Conservation (phyloP, 1,140 invertebrate species). For the Galleria mellonella region DNA sequence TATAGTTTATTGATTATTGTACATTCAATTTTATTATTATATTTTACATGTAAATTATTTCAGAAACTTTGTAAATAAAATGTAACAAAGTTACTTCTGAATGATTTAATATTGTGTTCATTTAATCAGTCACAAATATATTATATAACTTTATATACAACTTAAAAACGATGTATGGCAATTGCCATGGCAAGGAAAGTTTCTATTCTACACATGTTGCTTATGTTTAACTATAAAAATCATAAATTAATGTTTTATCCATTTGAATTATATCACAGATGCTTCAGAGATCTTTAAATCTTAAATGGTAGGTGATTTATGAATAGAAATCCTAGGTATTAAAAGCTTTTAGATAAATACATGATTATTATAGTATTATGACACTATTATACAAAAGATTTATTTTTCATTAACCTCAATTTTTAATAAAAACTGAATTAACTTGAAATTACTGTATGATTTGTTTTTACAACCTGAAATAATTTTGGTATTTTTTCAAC, state of each 20-base stretch:
- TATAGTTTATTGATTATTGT: too few relatives aligned
- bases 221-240: constrained; percentile 39
- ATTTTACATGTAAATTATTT: too few relatives aligned
- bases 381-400: too few relatives aligned
- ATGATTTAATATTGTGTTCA: constrained; percentile 36
- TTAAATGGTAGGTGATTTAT: constrained; percentile 62
- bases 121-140: constrained; percentile 49
- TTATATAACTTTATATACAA: constrained; percentile 11
- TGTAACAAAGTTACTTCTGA: not conserved
- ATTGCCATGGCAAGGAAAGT: constrained; percentile 27
- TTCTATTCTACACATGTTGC: constrained; percentile 17
- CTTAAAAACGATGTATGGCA: not conserved
- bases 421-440: too few relatives aligned
- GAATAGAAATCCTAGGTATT: constrained; percentile 22
- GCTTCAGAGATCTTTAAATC: constrained; percentile 69
- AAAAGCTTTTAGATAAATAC: not conserved
- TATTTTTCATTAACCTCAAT: too few relatives aligned
- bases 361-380: too few relatives aligned
- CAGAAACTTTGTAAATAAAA: too few relatives aligned
- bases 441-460: too few relatives aligned
- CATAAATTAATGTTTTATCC: constrained; percentile 68
- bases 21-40: too few relatives aligned
- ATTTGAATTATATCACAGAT: constrained; percentile 71
- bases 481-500: too few relatives aligned
- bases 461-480: too few relatives aligned